These are phyloP conservation scores for Zaprionus africanus DNA, from an alignment of 1,140 invertebrate genomes.

Conservation along the genomic window DNA sequence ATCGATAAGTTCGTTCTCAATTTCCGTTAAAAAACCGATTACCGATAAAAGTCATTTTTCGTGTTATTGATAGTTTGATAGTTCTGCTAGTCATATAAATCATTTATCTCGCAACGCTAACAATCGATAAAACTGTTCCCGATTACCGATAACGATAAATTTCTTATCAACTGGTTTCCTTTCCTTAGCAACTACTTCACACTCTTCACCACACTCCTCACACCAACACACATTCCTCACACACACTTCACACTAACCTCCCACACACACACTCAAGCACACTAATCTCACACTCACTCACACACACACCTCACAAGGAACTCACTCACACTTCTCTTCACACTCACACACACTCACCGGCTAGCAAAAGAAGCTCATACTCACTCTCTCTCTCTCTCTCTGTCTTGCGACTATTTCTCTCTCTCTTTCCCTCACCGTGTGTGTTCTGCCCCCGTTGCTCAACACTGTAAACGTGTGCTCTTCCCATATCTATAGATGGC, in stretches of 20 bases:
- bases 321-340: conserved; percentile 2
- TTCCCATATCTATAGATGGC: conserved; percentile 85
- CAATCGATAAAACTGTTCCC: no score
- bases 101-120: not conserved
- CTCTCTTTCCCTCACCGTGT: conserved; percentile 27
- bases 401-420: conserved; percentile 21
- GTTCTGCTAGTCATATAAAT: not conserved
- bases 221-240: not conserved
- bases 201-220: conserved; percentile 10
- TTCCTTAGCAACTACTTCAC: conserved; percentile 1
- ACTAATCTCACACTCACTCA: conserved; percentile 6
- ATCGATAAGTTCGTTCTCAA: no score
- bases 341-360: conserved; percentile 20
- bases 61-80: not conserved
- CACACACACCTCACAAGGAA: conserved; percentile 6
- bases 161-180: not conserved
- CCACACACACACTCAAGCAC: conserved; percentile 6
- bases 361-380: conserved; percentile 36
- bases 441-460: conserved; percentile 14
- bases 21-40: not conserved
- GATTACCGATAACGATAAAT: not conserved
- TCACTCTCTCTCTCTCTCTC: conserved; percentile 34
- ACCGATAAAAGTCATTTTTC: not conserved
- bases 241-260: conserved; percentile 12
- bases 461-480: conserved; percentile 26